A percentile compares a stretch with the other conserved stretches of the same genome.
Conservation (phyloP, 2,113 vertebrate genomes). For the Tenrec ecaudatus region DNA sequence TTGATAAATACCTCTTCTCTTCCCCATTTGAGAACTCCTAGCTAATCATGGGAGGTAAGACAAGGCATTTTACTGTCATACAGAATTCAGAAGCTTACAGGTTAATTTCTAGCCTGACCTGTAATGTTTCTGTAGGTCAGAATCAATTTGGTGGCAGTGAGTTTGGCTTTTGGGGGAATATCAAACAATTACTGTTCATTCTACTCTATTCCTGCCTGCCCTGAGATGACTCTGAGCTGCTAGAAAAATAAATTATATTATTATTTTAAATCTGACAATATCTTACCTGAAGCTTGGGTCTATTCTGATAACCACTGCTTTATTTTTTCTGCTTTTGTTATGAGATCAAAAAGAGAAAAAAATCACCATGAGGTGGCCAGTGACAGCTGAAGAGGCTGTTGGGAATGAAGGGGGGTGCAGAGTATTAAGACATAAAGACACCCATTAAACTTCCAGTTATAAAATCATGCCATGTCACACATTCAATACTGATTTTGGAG, state of each 20-base stretch:
- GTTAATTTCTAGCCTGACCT: too few species aligned
- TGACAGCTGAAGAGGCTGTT: neutral
- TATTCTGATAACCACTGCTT: neutral
- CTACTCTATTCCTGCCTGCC: neutral
- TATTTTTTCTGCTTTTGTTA: too few species aligned
- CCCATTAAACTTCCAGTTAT: neutral
- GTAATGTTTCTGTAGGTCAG: too few species aligned
- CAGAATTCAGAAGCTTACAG: too few species aligned
- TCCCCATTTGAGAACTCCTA: neutral
- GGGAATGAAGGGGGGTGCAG: fast-evolving
- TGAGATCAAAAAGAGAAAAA: neutral
- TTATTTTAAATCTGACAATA: neutral
- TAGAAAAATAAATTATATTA: neutral
- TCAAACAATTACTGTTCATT: neutral
- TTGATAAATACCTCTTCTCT: neutral
- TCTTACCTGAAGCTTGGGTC: neutral
- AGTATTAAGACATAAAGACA: neutral
- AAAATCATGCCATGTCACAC: neutral
- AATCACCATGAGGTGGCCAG: neutral
- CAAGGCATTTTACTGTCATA: too few species aligned
- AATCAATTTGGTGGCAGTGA: too few species aligned
- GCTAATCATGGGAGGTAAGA: neutral
- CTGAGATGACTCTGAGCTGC: neutral
- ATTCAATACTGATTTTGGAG: neutral
- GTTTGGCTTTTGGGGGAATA: too few species aligned